Evolutionary conservation across 2,113 vertebrate species (phyloP).

Genomic region (Silurus glanis): DNA sequence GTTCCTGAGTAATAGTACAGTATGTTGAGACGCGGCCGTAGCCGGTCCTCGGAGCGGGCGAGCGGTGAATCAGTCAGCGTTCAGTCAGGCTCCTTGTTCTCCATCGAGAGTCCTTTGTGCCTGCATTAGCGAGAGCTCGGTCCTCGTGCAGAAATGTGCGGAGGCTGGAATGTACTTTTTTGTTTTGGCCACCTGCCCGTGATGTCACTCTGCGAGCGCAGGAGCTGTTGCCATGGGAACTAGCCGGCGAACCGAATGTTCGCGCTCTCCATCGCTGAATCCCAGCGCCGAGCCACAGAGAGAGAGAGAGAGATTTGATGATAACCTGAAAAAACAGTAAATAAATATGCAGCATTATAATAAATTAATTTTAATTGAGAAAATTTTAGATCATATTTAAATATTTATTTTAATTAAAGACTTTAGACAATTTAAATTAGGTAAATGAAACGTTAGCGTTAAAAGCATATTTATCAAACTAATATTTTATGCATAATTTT

Average conservation of each 20-base stretch:
- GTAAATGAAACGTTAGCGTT: no score
- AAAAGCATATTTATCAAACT: no score
- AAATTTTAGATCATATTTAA: not conserved
- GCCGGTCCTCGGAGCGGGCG: not conserved
- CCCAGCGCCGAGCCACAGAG: not conserved
- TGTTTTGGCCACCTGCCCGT: constrained; percentile 53
- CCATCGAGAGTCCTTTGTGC: not conserved
- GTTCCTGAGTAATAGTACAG: rapidly evolving
- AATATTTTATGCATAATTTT: no score
- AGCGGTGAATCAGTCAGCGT: not conserved
- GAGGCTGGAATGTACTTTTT: constrained; percentile 46
- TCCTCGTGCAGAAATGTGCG: constrained; percentile 21
- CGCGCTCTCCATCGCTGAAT: constrained; percentile 36
- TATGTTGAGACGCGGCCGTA: not conserved
- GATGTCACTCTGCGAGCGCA: constrained; percentile 52
- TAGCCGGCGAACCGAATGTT: constrained; percentile 63
- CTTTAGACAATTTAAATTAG: no score
- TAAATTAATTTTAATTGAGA: not conserved
- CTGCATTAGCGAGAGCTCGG: constrained; percentile 5
- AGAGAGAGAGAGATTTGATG: no score
- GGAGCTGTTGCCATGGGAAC: constrained; percentile 74
- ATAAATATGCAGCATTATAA: no score
- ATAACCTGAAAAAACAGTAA: no score
- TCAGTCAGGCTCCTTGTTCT: not conserved
- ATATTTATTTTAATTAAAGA: not conserved